Conservation (phyloP, 2,888 invertebrate genomes). For the Ophion ventricosus region DNA sequence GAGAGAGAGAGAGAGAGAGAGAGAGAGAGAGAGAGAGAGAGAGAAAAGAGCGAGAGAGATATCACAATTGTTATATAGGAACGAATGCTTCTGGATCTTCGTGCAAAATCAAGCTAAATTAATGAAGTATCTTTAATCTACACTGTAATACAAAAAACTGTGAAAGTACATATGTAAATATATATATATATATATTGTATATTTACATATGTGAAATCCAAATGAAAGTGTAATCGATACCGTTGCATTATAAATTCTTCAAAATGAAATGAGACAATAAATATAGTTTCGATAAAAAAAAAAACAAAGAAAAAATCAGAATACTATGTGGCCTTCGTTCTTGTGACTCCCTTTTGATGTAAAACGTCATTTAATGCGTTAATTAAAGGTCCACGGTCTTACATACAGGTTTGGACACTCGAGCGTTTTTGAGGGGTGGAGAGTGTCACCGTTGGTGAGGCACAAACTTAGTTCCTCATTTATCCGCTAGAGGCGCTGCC, state of each 20-base stretch:
- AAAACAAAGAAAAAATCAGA: no score
- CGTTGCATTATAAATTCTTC: conserved; percentile 80
- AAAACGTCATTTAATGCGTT: not conserved
- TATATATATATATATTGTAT: conserved; percentile 29
- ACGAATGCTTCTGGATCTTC: conserved; percentile 77
- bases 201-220: conserved; percentile 62
- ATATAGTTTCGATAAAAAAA: conserved; percentile 81
- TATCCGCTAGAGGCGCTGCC: no score
- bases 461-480: no score
- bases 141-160: conserved; percentile 71
- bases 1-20: not conserved
- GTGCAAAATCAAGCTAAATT: conserved; percentile 70
- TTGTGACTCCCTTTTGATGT: not conserved
- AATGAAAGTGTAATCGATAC: conserved; percentile 78
- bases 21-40: conserved; percentile 3
- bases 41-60: conserved; percentile 7
- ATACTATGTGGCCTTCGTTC: not conserved
- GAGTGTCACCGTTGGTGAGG: no score
- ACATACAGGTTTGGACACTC: no score
- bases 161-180: conserved; percentile 74
- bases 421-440: no score
- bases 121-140: conserved; percentile 65
- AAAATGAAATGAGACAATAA: conserved; percentile 82
- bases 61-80: conserved; percentile 60
- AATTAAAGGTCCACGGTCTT: no score